phyloP scores from a whole-genome alignment of 2,888 invertebrate species.

The Drosophila buzzatii region DNA sequence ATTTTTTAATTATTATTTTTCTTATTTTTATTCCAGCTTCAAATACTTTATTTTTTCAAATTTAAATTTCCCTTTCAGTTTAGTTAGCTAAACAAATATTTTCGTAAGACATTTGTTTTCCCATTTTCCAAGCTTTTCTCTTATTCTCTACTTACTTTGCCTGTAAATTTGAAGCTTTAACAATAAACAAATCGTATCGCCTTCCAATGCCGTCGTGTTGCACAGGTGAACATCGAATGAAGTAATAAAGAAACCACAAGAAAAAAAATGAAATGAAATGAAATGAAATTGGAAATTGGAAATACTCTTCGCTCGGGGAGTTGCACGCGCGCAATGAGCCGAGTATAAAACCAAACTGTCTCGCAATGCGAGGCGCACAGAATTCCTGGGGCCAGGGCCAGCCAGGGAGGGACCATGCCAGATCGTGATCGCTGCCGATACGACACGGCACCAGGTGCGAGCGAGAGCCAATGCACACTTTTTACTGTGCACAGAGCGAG shows the following conservation, averaged over 20 bases:
- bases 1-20: no score
- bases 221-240: conserved; percentile 15
- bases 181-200: background rate
- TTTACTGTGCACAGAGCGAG: conserved; percentile 28
- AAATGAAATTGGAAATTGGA: conserved; percentile 14
- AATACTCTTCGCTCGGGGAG: conserved; percentile 54
- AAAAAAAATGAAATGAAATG: background rate
- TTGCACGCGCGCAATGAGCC: conserved; percentile 77
- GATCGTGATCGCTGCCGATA: conserved; percentile 37
- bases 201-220: background rate
- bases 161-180: background rate
- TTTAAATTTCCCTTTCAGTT: no score
- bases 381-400: conserved; percentile 72
- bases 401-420: conserved; percentile 64
- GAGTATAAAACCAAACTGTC: conserved; percentile 81
- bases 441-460: conserved; percentile 40
- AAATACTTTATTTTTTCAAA: no score
- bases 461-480: conserved; percentile 54
- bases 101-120: background rate
- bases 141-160: conserved; percentile 3
- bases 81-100: no score
- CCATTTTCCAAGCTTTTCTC: background rate
- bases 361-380: conserved; percentile 55
- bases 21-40: no score
- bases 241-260: background rate